Evolutionary conservation across 2,888 invertebrate genomes (phyloP).

Genomic region (Hedya salicella): DNA sequence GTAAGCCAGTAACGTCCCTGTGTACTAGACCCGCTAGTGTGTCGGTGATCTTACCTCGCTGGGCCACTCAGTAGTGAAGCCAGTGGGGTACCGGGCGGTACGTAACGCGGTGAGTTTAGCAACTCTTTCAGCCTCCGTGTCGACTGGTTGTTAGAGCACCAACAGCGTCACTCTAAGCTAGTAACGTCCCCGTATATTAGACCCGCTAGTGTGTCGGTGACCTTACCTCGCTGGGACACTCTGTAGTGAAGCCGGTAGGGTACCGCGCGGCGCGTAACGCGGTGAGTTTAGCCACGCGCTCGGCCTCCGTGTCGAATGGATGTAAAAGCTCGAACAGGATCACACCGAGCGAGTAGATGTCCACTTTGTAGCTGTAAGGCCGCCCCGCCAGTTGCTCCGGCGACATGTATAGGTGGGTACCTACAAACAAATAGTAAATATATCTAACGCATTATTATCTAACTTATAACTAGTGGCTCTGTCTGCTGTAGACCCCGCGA

Average conservation of each 20-base stretch:
- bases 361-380: constrained; percentile 95
- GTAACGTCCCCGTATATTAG: background rate
- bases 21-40: constrained; percentile 89
- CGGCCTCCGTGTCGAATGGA: constrained; percentile 96
- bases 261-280: constrained; percentile 88
- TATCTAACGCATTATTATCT: too few relatives aligned
- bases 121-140: constrained; percentile 95
- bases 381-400: constrained; percentile 94
- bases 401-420: constrained; percentile 99
- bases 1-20: constrained; percentile 98
- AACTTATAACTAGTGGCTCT: too few relatives aligned
- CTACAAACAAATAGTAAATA: too few relatives aligned
- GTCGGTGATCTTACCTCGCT: constrained; percentile 91
- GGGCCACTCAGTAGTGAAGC: constrained; percentile 87
- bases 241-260: constrained; percentile 87
- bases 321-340: constrained; percentile 97
- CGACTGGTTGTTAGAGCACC: constrained; percentile 95
- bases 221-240: constrained; percentile 89
- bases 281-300: constrained; percentile 89
- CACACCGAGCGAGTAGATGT: constrained; percentile 97
- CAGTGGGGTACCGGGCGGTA: constrained; percentile 87
- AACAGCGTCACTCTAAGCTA: constrained; percentile 96
- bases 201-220: too few relatives aligned
- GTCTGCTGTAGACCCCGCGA: too few relatives aligned
- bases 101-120: constrained; percentile 87